phyloP scores from a whole-genome alignment of 2,797 vertebrate genomes.

The Pagetopsis macropterus region DNA sequence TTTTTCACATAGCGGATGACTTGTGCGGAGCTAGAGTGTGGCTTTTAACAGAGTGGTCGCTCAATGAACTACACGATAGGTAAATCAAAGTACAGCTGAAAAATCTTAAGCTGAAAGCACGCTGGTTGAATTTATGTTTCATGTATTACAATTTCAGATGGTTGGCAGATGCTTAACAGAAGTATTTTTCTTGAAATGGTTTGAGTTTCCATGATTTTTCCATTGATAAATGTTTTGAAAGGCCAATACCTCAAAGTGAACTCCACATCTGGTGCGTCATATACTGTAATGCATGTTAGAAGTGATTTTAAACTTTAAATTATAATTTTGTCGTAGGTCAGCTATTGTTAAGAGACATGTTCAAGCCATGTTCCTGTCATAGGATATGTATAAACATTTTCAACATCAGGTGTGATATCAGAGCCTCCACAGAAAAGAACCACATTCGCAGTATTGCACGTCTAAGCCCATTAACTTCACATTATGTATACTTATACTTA shows the following conservation, averaged over 20 bases:
- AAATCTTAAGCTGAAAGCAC: constrained; percentile 14
- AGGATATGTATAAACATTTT: background rate
- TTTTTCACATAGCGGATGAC: constrained; percentile 66
- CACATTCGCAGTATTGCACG: constrained; percentile 36
- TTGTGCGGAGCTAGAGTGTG: constrained; percentile 25
- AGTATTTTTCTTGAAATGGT: background rate
- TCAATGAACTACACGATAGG: constrained; percentile 17
- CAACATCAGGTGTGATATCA: constrained; percentile 41
- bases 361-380: background rate
- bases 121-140: constrained; percentile 35
- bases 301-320: constrained; percentile 12
- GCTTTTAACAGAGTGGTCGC: constrained; percentile 45
- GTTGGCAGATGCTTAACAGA: constrained; percentile 37
- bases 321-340: background rate
- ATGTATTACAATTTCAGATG: constrained; percentile 41
- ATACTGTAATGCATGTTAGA: background rate
- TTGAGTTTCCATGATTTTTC: constrained; percentile 25
- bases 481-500: constrained; percentile 52
- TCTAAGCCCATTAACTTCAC: constrained; percentile 57
- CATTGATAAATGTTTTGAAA: constrained; percentile 18
- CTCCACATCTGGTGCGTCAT: constrained; percentile 5
- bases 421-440: constrained; percentile 33
- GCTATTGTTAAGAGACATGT: background rate
- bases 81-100: constrained; percentile 33
- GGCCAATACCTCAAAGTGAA: constrained; percentile 10